Conservation (phyloP, 2,888 invertebrate species). For the Caenorhabditis macrosperma region DNA sequence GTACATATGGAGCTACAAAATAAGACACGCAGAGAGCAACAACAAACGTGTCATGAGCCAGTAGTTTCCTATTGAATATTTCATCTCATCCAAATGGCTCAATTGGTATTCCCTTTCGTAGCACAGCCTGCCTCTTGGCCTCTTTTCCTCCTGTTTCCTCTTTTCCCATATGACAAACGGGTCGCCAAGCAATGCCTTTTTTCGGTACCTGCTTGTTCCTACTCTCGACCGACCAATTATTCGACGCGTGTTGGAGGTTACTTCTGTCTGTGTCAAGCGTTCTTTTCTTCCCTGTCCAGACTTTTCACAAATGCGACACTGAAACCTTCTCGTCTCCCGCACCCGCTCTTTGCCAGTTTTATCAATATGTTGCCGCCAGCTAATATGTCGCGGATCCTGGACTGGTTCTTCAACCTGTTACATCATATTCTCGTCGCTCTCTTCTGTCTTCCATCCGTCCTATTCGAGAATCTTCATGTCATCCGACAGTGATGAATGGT, state of each 20-base stretch:
- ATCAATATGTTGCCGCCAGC: constrained; percentile 47
- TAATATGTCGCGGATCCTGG: constrained; percentile 49
- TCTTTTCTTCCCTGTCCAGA: constrained; percentile 18
- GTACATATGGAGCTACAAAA: not conserved
- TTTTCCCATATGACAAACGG: constrained; percentile 49
- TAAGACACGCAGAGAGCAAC: not conserved
- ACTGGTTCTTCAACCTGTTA: constrained; percentile 57
- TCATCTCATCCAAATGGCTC: constrained; percentile 40
- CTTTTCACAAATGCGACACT: constrained; percentile 11
- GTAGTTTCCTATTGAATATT: constrained; percentile 44
- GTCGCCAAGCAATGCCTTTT: constrained; percentile 55
- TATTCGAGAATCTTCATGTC: constrained; percentile 19
- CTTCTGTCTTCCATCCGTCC: constrained; percentile 11
- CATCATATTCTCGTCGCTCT: constrained; percentile 39
- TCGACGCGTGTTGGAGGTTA: constrained; percentile 57
- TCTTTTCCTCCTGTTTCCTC: not conserved
- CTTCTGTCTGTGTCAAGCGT: constrained; percentile 46
- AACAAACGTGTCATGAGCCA: not conserved
- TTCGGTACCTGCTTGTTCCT: constrained; percentile 61
- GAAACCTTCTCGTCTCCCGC: not conserved
- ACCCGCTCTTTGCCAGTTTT: constrained; percentile 35
- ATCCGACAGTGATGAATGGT: not conserved
- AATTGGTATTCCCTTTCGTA: constrained; percentile 27
- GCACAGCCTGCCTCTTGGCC: constrained; percentile 13
- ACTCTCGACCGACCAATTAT: constrained; percentile 59